Conservation (phyloP, 1,140 invertebrate species). For the Dendrolimus punctatus region DNA sequence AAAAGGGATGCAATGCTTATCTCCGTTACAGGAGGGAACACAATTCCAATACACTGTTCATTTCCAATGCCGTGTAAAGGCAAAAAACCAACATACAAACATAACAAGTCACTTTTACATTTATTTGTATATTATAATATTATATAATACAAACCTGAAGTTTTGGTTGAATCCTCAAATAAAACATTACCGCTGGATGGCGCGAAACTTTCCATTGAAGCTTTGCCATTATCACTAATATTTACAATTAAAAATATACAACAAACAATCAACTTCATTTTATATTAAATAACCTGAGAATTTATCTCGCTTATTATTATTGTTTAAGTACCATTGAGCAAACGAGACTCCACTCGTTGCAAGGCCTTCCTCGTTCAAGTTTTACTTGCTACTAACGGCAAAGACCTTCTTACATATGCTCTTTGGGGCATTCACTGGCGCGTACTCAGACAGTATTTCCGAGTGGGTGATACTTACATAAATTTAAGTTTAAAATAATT, state of each 20-base stretch:
- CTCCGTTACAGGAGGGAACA: not conserved
- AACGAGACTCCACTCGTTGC: too few relatives aligned
- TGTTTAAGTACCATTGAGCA: too few relatives aligned
- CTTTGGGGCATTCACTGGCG: too few relatives aligned
- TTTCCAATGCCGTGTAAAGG: too few relatives aligned
- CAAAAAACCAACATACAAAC: too few relatives aligned
- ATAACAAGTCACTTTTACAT: too few relatives aligned
- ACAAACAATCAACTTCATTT: conserved; percentile 51
- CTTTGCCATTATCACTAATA: conserved; percentile 52
- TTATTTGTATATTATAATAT: not conserved
- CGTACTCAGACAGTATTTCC: too few relatives aligned
- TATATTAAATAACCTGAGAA: not conserved
- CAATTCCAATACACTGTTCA: too few relatives aligned
- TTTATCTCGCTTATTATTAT: not conserved
- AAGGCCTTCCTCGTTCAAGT: not conserved
- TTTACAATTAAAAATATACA: conserved; percentile 45
- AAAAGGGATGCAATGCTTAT: not conserved
- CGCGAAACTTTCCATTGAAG: conserved; percentile 47
- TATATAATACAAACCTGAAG: conserved; percentile 31
- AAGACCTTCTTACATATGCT: too few relatives aligned
- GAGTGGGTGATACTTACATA: too few relatives aligned
- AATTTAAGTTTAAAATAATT: too few relatives aligned
- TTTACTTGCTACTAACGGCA: not conserved
- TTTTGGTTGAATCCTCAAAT: conserved; percentile 45
- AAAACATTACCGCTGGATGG: conserved; percentile 34